A percentile compares a stretch with the other conserved stretches of the same genome.
Conservation (phyloP, 2,113 vertebrate species). For the Taxidea taxus region DNA sequence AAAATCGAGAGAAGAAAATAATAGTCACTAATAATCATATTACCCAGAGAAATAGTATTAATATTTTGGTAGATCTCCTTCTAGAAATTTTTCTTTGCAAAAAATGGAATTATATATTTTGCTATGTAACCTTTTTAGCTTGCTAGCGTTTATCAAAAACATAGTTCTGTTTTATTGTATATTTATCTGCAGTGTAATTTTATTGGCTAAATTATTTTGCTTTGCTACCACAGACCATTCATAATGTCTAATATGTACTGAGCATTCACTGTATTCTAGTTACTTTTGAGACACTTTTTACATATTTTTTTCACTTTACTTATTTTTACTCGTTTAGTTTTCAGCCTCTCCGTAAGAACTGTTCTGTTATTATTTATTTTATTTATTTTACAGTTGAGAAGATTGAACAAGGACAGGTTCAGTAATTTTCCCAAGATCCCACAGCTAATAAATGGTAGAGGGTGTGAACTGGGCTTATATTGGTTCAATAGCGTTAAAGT, state of each 20-base stretch:
- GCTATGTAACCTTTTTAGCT: neutral
- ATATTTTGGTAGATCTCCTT: neutral
- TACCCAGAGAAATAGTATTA: neutral
- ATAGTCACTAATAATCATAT: neutral
- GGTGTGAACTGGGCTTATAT: neutral
- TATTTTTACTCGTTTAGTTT: neutral
- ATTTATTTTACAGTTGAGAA: neutral
- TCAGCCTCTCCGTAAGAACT: constrained; percentile 12
- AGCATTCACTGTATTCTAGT: neutral
- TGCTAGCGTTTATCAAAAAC: constrained; percentile 2
- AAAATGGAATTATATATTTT: neutral
- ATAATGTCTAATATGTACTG: neutral
- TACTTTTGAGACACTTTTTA: neutral
- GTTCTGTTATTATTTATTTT: neutral
- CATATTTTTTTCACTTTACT: neutral
- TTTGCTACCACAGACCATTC: neutral
- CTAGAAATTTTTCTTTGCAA: neutral
- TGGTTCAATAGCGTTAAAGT: neutral
- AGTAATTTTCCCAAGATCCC: neutral
- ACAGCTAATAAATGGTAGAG: neutral
- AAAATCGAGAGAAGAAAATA: neutral
- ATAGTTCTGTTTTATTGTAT: neutral
- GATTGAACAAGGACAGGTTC: neutral
- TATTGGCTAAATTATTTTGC: neutral
- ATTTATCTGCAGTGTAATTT: neutral